Base-by-base conservation (phyloP, 2,113 vertebrate species). In the Corythoichthys haematopterus region DNA sequence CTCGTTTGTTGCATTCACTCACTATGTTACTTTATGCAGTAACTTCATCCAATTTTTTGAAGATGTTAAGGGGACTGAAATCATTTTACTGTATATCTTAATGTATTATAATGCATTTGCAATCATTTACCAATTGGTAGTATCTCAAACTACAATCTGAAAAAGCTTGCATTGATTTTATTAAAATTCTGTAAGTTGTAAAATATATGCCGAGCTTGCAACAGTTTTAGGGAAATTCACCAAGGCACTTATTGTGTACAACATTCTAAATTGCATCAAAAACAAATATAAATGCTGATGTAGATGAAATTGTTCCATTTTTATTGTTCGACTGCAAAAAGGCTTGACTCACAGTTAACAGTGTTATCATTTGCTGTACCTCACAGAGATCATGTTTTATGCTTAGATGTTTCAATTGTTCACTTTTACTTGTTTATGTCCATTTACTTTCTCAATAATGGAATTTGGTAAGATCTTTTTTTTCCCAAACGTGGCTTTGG, bases 311-410 rank as follows among this genome's bases (percentile, higher is more conserved):
- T 3, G 9, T 55, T 55, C 10, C 52, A 8, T 33, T 55, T 55
- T 33, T 1, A 12, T 11, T 10, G 28, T 55, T 50, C 12, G 47
- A 50, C 47, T 50, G 47, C 47, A 50, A 50, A 50, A 50, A 50
- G 13, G 47, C 47, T 53, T 46, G 38, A 75, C 13, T 20, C 51
- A 35, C 66, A 40, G 61, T 28, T 55, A 68, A 69, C 68, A 70
- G 14, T 69, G 67, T 84, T 79, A 52, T 71, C 58, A 66, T 72
- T 82, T 45, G 38, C 40, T 7, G n/a, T 81, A 84, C 80, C 82
- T 84, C 86, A 80, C 67, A 73, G 55, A 63, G 8, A 56, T 71
- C 3, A 65, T 68, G 62, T 71, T 70, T 13, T 70, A 67, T 70
- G 66, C 69, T 77, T 56, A 72, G 16, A 71, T 68, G 66, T 69